Conservation (phyloP, 2,113 vertebrate genomes). For the Petromus typicus region DNA sequence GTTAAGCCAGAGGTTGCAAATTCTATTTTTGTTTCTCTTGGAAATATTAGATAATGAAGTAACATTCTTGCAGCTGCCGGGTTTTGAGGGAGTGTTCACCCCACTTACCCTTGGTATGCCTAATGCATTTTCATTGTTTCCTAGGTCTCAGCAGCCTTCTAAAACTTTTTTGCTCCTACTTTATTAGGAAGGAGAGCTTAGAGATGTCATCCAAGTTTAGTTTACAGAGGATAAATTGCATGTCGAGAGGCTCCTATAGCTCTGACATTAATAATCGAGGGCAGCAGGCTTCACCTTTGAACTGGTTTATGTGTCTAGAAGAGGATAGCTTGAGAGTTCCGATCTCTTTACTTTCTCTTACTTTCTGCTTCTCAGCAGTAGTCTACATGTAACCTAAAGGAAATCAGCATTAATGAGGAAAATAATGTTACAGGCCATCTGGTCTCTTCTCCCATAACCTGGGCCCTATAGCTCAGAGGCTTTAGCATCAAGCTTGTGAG, state of each 20-base stretch:
- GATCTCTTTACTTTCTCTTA: background rate
- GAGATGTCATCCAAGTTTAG: background rate
- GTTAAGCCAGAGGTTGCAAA: background rate
- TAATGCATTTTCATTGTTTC: conserved; percentile 25
- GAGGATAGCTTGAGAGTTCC: background rate
- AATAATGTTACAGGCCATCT: background rate
- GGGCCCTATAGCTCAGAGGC: background rate
- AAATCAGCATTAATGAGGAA: background rate
- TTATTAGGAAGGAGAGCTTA: background rate
- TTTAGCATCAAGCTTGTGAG: background rate
- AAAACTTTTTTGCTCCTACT: background rate
- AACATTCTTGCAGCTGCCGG: background rate
- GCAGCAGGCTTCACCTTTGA: background rate
- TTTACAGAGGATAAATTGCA: background rate
- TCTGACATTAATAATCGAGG: background rate
- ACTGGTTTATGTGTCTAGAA: background rate
- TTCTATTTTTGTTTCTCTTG: background rate
- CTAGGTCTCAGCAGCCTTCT: background rate
- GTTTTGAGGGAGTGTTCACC: background rate
- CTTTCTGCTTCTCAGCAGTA: background rate
- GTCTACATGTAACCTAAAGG: background rate
- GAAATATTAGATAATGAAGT: background rate
- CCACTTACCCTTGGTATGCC: background rate
- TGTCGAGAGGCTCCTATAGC: background rate
- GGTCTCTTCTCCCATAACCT: background rate